A percentile compares a stretch with the other conserved stretches of the same genome.
Evolutionary conservation across 2,888 invertebrate species (phyloP).

Genomic region (Eupithecia pulchellata): DNA sequence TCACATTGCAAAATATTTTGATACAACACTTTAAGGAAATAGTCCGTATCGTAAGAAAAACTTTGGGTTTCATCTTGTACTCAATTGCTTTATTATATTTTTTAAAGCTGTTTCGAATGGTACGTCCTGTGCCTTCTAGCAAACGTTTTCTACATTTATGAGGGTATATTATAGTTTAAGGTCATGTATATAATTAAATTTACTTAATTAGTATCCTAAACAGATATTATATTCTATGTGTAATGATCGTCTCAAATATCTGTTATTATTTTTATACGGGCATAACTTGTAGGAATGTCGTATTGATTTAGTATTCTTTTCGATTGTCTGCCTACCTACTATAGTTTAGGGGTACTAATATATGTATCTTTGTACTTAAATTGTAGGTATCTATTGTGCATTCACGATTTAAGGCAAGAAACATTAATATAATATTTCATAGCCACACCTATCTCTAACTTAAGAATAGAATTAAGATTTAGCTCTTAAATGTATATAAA

Average conservation of each 20-base stretch:
- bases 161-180: conserved; percentile 71
- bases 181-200: conserved; percentile 68
- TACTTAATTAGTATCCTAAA: background rate
- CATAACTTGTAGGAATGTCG: background rate
- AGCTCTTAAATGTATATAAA: conserved; percentile 33
- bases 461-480: conserved; percentile 19
- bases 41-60: conserved; percentile 17
- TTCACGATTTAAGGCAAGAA: background rate
- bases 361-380: background rate
- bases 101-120: conserved; percentile 64
- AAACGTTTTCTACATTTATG: conserved; percentile 60
- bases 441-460: background rate
- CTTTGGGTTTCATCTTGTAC: background rate
- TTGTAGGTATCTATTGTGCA: background rate
- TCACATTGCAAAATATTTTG: conserved; percentile 55
- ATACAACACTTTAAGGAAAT: conserved; percentile 43
- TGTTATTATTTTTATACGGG: background rate
- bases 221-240: background rate
- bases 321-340: background rate
- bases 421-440: background rate
- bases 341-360: background rate
- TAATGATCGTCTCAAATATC: background rate
- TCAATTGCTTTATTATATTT: background rate
- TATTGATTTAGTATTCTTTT: background rate
- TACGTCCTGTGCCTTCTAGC: conserved; percentile 80